A percentile compares a stretch with the other conserved stretches of the same genome.
These are phyloP conservation scores for Lanius collurio DNA, from an alignment of 2,113 vertebrate genomes.

Conservation along the genomic window DNA sequence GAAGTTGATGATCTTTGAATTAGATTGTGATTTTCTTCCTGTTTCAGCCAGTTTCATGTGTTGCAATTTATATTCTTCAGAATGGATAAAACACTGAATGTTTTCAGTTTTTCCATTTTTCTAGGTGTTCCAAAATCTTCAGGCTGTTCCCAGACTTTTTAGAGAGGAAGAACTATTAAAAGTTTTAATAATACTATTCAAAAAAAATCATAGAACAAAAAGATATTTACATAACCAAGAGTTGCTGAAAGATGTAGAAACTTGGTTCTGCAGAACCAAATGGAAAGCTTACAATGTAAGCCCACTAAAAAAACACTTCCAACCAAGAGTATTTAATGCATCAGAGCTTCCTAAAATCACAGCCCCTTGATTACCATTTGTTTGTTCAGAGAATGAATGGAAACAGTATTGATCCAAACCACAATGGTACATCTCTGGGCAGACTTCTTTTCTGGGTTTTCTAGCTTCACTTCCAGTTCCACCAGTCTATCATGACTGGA, in stretches of 20 bases:
- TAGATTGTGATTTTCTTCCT: not conserved
- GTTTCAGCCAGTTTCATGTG: not conserved
- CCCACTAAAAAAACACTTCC: not conserved
- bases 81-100: not conserved
- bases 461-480: not conserved
- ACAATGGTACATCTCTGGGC: not conserved
- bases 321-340: not conserved
- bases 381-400: not conserved
- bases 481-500: not conserved
- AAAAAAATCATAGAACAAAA: not conserved
- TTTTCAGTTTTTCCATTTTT: not conserved
- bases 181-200: not conserved
- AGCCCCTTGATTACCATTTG: not conserved
- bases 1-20: not conserved
- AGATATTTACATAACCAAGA: not conserved
- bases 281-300: not conserved
- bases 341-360: not conserved
- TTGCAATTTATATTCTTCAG: not conserved
- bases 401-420: not conserved
- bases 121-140: not conserved
- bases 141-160: not conserved
- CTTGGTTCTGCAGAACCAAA: not conserved
- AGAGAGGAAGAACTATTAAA: not conserved
- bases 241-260: not conserved
- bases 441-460: not conserved